Conservation (phyloP, 2,888 invertebrate genomes). For the Nephrotoma appendiculata region DNA sequence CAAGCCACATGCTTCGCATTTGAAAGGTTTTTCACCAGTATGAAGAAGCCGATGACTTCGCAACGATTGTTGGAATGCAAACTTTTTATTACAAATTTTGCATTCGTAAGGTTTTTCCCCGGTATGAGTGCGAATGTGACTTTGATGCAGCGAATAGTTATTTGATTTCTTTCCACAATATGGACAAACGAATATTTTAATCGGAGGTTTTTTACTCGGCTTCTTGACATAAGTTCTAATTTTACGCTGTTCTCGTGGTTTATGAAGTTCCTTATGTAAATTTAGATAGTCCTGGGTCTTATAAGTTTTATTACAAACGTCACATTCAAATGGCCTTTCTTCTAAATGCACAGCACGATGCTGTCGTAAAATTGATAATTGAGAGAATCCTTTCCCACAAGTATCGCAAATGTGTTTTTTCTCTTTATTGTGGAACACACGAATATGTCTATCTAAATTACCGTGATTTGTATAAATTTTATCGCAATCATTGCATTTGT, state of each 20-base stretch:
- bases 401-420: slow-evolving; percentile 8
- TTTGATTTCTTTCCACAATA: slow-evolving; percentile 12
- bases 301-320: slow-evolving; percentile 13
- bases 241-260: slow-evolving; percentile 10
- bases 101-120: slow-evolving; percentile 13
- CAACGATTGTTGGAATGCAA: slow-evolving; percentile 13
- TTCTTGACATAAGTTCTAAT: background rate
- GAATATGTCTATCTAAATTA: slow-evolving; percentile 14
- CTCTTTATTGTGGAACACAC: slow-evolving; percentile 12
- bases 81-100: slow-evolving; percentile 10
- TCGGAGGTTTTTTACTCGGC: background rate
- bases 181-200: slow-evolving; percentile 7
- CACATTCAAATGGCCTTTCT: slow-evolving; percentile 12
- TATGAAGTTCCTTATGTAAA: slow-evolving; percentile 12
- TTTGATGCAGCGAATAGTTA: slow-evolving; percentile 7
- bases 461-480: slow-evolving; percentile 13
- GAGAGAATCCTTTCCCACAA: slow-evolving; percentile 12
- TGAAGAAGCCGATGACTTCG: slow-evolving; percentile 12
- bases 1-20: slow-evolving; percentile 11
- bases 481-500: slow-evolving; percentile 10
- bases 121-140: slow-evolving; percentile 13
- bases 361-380: slow-evolving; percentile 7
- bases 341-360: slow-evolving; percentile 11
- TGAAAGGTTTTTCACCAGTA: slow-evolving; percentile 14
- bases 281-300: slow-evolving; percentile 12